A percentile compares a stretch with the other conserved stretches of the same genome.
Evolutionary conservation across 2,797 vertebrate species (phyloP).

Genomic region (Spheniscus humboldti): DNA sequence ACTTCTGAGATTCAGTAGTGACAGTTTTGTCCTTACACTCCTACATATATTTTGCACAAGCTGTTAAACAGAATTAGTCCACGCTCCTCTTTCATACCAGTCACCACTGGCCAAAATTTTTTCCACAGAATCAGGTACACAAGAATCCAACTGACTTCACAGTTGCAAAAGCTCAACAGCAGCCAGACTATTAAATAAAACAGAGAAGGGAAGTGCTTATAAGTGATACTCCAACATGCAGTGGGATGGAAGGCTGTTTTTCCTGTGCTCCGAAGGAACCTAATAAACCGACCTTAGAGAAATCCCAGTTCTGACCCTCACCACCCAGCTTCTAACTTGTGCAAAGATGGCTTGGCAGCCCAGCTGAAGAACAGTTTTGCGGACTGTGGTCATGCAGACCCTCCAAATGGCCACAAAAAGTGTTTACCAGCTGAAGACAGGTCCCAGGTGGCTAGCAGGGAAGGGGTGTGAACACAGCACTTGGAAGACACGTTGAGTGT

Average conservation of each 20-base stretch:
- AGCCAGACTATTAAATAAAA: background rate
- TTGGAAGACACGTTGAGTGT: background rate
- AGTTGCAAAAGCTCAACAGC: background rate
- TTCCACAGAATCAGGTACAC: background rate
- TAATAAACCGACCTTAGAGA: background rate
- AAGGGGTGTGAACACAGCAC: background rate
- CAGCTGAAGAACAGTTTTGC: background rate
- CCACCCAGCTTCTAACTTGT: background rate
- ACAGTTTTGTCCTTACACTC: constrained; percentile 62
- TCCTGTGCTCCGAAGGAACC: background rate
- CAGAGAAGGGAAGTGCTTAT: background rate
- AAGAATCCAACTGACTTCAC: background rate
- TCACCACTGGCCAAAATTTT: background rate
- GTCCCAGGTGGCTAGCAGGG: background rate
- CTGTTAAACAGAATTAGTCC: constrained; percentile 53
- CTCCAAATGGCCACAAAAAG: background rate
- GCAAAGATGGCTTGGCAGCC: background rate
- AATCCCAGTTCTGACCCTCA: background rate
- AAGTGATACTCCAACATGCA: background rate
- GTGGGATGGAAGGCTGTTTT: background rate
- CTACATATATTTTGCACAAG: constrained; percentile 55
- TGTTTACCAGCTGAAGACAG: background rate
- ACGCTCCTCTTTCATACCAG: background rate
- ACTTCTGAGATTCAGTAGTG: constrained; percentile 43
- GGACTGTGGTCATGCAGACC: background rate